phyloP scores from a whole-genome alignment of 2,797 vertebrate species.

The Channa striata region DNA sequence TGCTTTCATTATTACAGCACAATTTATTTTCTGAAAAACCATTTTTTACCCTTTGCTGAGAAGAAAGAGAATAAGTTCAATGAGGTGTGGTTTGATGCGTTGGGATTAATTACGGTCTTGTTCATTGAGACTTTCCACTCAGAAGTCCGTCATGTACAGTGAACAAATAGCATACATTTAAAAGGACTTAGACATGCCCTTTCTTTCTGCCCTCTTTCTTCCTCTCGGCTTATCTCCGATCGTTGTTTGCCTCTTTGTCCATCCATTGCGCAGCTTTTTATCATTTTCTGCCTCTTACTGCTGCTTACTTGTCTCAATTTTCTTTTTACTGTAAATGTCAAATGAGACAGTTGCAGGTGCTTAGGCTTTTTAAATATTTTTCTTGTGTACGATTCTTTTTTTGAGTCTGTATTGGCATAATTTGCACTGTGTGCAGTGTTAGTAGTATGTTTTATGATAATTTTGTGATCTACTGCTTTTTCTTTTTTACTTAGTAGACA shows the following conservation, averaged over 20 bases:
- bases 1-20: slow-evolving; percentile 35
- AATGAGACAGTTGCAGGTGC: slow-evolving; percentile 31
- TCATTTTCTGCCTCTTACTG: slow-evolving; percentile 17
- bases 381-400: too few relatives aligned
- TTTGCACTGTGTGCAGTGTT: too few relatives aligned
- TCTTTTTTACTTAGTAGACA: slow-evolving; percentile 1
- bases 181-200: slow-evolving; percentile 45
- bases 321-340: slow-evolving; percentile 48
- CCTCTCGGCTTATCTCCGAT: slow-evolving; percentile 53
- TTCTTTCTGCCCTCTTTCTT: slow-evolving; percentile 53
- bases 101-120: slow-evolving; percentile 57
- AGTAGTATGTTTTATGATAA: background rate
- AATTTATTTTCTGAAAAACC: slow-evolving; percentile 42
- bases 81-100: slow-evolving; percentile 43
- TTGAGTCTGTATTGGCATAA: too few relatives aligned
- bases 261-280: slow-evolving; percentile 20
- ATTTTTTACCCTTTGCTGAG: slow-evolving; percentile 47
- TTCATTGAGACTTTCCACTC: slow-evolving; percentile 39
- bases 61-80: slow-evolving; percentile 43
- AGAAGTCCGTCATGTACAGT: slow-evolving; percentile 45
- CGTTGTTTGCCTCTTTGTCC: slow-evolving; percentile 37
- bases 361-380: slow-evolving; percentile 21
- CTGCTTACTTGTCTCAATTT: slow-evolving; percentile 20
- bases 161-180: slow-evolving; percentile 52
- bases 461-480: background rate